These are phyloP conservation scores for Ceuthmochares aereus DNA, from an alignment of 2,113 vertebrate species.

Conservation along the genomic window DNA sequence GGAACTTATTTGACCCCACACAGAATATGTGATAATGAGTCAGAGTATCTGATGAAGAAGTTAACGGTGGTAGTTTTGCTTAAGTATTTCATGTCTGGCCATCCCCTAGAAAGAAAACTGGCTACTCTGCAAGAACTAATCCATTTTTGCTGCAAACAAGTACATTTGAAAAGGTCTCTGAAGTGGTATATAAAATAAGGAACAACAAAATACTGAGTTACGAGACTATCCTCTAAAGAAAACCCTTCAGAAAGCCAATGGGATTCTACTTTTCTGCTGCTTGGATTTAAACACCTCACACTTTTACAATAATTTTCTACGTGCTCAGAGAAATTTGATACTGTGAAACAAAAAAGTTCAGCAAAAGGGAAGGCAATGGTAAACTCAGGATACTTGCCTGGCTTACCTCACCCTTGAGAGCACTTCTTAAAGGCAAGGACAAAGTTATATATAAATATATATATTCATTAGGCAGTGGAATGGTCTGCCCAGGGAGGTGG, in stretches of 20 bases:
- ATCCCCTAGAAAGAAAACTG: not conserved
- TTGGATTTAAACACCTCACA: not conserved
- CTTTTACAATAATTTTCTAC: not conserved
- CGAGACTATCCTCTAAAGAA: not conserved
- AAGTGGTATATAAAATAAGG: not conserved
- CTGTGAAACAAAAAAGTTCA: not conserved
- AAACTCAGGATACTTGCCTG: not conserved
- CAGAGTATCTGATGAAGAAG: not conserved
- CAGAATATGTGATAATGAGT: rapidly evolving
- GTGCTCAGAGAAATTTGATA: not conserved
- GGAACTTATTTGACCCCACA: not conserved
- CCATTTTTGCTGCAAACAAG: not conserved
- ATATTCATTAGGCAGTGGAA: no score
- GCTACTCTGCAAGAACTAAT: not conserved
- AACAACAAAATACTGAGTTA: not conserved
- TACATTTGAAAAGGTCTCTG: not conserved
- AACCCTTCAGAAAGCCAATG: not conserved
- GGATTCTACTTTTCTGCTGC: not conserved
- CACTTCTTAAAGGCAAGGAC: not conserved
- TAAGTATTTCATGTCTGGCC: not conserved
- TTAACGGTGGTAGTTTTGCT: not conserved
- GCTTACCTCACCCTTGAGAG: not conserved
- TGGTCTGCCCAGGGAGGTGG: no score
- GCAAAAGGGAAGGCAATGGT: not conserved
- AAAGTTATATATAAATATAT: not conserved